phyloP scores from a whole-genome alignment of 2,888 invertebrate species.

The Stegana nigrithorax region DNA sequence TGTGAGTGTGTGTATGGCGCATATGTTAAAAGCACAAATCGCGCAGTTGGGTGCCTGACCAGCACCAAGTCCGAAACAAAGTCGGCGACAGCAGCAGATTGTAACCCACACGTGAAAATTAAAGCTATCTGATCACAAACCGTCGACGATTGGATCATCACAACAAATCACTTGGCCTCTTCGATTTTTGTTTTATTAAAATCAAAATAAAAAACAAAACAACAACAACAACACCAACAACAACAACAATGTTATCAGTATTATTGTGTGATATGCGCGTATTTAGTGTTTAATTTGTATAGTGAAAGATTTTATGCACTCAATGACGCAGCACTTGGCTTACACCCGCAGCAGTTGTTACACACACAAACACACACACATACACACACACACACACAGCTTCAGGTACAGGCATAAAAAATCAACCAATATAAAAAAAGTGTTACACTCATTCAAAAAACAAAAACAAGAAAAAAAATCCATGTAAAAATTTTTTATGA shows the following conservation, averaged over 20 bases:
- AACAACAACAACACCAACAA: no score
- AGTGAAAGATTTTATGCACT: neutral
- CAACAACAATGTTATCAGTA: no score
- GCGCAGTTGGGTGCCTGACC: constrained; percentile 31
- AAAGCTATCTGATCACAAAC: constrained; percentile 16
- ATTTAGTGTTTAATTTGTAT: constrained; percentile 8
- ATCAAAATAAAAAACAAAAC: no score
- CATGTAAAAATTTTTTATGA: no score
- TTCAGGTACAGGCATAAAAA: no score
- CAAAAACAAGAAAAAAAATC: neutral
- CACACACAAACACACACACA: no score
- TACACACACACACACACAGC: no score
- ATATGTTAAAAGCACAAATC: constrained; percentile 55
- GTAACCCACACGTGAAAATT: constrained; percentile 47
- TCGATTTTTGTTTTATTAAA: neutral
- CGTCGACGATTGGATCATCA: neutral
- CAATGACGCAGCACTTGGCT: neutral
- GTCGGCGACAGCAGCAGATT: constrained; percentile 37
- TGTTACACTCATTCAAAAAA: neutral
- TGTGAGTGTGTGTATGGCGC: no score
- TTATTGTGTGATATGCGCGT: neutral
- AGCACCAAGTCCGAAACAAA: neutral
- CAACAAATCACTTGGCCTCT: neutral
- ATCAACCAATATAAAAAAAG: no score
- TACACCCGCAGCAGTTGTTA: no score